Base-by-base conservation (phyloP, 2,888 invertebrate species). In the Caenorhabditis auriculariae region DNA sequence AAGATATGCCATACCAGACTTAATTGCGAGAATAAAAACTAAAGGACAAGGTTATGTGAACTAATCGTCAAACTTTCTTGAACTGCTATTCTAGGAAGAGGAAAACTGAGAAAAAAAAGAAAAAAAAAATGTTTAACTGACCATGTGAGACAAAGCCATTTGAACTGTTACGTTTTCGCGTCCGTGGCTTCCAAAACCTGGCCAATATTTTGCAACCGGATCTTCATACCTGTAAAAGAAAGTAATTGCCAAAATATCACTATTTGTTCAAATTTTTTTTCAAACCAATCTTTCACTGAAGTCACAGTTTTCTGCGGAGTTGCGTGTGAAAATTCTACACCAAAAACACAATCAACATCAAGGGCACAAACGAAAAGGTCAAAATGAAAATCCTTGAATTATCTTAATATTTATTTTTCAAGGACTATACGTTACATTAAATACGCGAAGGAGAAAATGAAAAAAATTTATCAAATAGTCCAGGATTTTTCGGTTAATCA, bases 201-300 rank as follows among this genome's bases (percentile, higher is more conserved):
- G 74, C 74, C 74, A 74, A 45, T 70, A 61, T 41, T 72, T 72
- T 17, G 62, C 53, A 3, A 74, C 72, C 19, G 67, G 66, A 41
- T 72, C 74, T 39, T 72, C 71, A 41, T 72, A 74, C 19, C 60
- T 58, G 27, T 23, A 41, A 35, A 15, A 39, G n/a, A n/a, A n/a
- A n/a, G n/a, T n/a, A n/a, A n/a, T n/a, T n/a, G n/a, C n/a, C n/a
- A n/a, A n/a, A n/a, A n/a, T n/a, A n/a, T 29, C 17, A 9, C 17
- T 47, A 17, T 37, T 47, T 38, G n/a, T n/a, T 21, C 6, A 12
- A 7, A 24, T 12, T 42, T 42, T n/a, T 9, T 19, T 17, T 42
- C 21, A 42, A 42, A 42, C 9, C n/a, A 17, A 12, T 42, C 9
- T 42, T 42, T 42, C 15, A 19, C n/a, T 42, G n/a, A 19, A 19